phyloP scores from a whole-genome alignment of 1,140 invertebrate genomes.

The Cepaea nemoralis region DNA sequence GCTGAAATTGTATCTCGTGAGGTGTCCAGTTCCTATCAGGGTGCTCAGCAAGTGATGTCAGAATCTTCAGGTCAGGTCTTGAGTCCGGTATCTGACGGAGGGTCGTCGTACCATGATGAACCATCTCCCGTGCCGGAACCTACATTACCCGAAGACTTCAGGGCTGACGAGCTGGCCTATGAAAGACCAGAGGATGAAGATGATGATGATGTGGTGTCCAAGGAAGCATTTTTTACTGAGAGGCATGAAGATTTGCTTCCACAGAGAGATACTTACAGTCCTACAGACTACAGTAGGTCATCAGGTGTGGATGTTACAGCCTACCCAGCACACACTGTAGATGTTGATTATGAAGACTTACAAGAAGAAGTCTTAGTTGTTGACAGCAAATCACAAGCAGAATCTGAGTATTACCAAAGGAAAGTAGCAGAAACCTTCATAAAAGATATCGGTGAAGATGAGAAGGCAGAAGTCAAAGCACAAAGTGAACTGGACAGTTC shows the following conservation, averaged over 20 bases:
- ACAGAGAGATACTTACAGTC: not conserved
- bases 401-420: not conserved
- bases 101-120: conserved; percentile 46
- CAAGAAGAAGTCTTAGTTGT: too few relatives aligned
- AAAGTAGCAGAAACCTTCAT: not conserved
- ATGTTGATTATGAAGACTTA: not conserved
- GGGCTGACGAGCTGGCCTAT: conserved; percentile 32
- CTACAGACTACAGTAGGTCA: not conserved
- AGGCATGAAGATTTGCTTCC: not conserved
- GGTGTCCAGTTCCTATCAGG: not conserved
- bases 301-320: not conserved
- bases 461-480: not conserved
- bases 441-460: conserved; percentile 25
- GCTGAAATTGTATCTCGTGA: conserved; percentile 26
- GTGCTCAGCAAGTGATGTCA: not conserved
- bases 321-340: too few relatives aligned
- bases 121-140: conserved; percentile 54
- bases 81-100: conserved; percentile 47
- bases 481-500: not conserved
- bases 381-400: not conserved
- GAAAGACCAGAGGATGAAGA: conserved; percentile 24
- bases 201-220: too few relatives aligned
- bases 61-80: conserved; percentile 40
- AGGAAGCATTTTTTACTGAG: too few relatives aligned
- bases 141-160: conserved; percentile 46